Conservation (phyloP, 2,888 invertebrate genomes). For the Chironomus tentans region DNA sequence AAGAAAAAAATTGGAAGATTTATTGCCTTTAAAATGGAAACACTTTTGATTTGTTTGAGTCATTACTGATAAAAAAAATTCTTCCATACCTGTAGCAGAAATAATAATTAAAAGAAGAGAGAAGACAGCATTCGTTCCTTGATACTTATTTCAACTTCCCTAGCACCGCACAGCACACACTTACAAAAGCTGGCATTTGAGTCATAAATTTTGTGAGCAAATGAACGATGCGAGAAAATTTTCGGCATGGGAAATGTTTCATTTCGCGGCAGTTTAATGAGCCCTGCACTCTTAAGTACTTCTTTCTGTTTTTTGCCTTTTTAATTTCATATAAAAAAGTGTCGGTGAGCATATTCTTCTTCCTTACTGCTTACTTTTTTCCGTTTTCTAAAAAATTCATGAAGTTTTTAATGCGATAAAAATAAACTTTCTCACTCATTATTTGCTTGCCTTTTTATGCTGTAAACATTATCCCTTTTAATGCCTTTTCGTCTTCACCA, state of each 20-base stretch:
- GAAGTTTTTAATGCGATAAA: constrained; percentile 22
- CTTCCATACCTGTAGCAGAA: not conserved
- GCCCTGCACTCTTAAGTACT: not conserved
- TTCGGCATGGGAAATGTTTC: not conserved
- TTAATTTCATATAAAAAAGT: not conserved
- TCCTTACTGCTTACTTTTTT: not conserved
- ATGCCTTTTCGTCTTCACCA: not conserved
- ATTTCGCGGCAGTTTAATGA: not conserved
- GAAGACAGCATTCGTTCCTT: no score
- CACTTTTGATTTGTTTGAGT: not conserved
- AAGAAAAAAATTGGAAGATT: not conserved
- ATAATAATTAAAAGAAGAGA: no score
- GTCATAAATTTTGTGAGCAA: no score
- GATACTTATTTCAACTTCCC: no score
- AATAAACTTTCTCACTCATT: constrained; percentile 19
- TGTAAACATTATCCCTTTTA: constrained; percentile 10
- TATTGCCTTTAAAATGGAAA: not conserved
- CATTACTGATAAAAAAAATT: not conserved
- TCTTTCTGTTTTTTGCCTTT: not conserved
- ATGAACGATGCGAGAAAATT: not conserved
- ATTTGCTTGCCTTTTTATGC: not conserved
- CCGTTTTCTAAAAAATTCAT: not conserved
- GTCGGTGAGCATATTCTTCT: constrained; percentile 13
- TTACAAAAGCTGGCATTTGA: no score
- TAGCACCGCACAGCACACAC: no score